Evolutionary conservation across 92 coral and sea anemone genomes (phyloP), one percentile per base, ranked within the genome.

Genomic region (Muricea muricata): DNA sequence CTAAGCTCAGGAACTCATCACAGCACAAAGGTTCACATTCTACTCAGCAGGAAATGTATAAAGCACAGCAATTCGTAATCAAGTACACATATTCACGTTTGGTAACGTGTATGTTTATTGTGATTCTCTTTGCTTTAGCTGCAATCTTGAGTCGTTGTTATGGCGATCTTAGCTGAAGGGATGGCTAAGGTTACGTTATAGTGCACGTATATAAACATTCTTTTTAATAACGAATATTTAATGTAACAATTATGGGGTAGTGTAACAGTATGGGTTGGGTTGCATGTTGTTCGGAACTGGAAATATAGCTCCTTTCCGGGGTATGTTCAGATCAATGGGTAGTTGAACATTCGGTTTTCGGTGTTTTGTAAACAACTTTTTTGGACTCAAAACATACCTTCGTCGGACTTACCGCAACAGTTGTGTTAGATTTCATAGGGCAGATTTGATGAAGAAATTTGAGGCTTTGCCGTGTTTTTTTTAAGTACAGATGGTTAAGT

Each of bases 81-180:
- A 52, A 17, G 23, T 9, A 17, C 21, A 52, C 23, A 17, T 52
- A 52, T 61, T 61, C 68, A 61, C 68, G 68, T 61, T 30, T 25
- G 68, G 68, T 61, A 61, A 63, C 70, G 70, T 28, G 70, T 26
- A 63, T 63, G 70, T 63, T 63, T 28, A 63, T 15, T 63, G 37
- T 26, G 34, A 63, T 63, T 26, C 70, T 63, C 18, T 52, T 52
- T 52, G 60, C 60, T 52, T 52, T 52, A 52, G 60, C 60, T 61
- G 68, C 70, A 14, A n/a, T n/a, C n/a, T 63, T 63, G 70, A 61
- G 68, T 25, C 33, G 58, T 25, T 61, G 34, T 25, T 26, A 61
- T 61, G 68, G 68, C 68, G 68, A 61, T 61, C 68, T 61, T 61
- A 61, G 68, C 37, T 61, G 68, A 61, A 25, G 37, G 68, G 68